Base-by-base conservation (phyloP, 1,140 invertebrate genomes). In the Solen grandis region DNA sequence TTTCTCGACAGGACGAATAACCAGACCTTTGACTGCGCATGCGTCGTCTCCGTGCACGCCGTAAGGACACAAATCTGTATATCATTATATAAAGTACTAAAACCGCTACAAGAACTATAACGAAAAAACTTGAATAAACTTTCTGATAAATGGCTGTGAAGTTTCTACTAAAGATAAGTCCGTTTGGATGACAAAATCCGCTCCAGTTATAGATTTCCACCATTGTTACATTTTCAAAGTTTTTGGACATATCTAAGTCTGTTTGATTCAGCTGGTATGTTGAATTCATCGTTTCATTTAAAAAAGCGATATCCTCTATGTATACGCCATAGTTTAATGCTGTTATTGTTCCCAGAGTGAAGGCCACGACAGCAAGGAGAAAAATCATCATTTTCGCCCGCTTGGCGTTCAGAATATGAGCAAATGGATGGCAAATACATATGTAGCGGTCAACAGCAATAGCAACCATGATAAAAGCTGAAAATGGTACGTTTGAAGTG, bases 361-460 rank as follows among this genome's bases (percentile, higher is more conserved):
- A 84, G 8, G 90, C 86, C 38, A 91, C 66, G 22, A 87, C n/a
- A 1, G 84, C 78, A 25, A 92, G 65, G 35, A 77, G 74, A 0
- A 85, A 68, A 16, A 89, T 86, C 13, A 89, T 86, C 29, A 88
- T 63, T 82, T 90, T n/a, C n/a, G n/a, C n/a, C n/a, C n/a, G n/a
- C n/a, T n/a, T n/a, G n/a, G n/a, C n/a, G n/a, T n/a, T n/a, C 46
- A 92, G 85, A 31, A 88, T 65, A 41, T 91, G 88, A 25, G 82
- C 83, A 60, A 89, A 90, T 29, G 91, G 90, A 82, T 87, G 87
- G 68, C 91, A 92, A 29, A 92, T 92, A 79, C 91, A 92, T 92
- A 73, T n/a, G n/a, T n/a, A n/a, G n/a, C n/a, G n/a, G n/a, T n/a
- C n/a, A n/a, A n/a, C n/a, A n/a, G n/a, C n/a, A n/a, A n/a, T n/a